Percentiles rank a stretch among this genome's conserved stretches.
Conservation (phyloP, 2,888 invertebrate species). For the Allygus modestus region DNA sequence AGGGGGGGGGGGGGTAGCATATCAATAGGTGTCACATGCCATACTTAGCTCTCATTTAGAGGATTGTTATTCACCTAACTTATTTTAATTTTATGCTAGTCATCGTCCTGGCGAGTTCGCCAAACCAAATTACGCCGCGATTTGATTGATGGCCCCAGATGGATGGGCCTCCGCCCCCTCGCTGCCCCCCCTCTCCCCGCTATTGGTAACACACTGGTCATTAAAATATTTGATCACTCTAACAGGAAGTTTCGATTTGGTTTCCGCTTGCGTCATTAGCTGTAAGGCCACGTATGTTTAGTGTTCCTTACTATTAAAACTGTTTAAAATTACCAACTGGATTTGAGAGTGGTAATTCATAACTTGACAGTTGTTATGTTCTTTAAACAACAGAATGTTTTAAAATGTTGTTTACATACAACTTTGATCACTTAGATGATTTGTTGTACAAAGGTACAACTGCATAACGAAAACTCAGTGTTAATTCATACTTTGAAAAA, state of each 20-base stretch:
- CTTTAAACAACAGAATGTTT: no score
- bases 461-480: no score
- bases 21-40: slow-evolving; percentile 28
- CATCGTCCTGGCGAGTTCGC: slow-evolving; percentile 39
- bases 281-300: no score
- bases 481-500: no score
- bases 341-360: no score
- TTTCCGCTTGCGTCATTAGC: background rate
- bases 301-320: no score
- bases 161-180: background rate
- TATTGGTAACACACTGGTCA: slow-evolving; percentile 22
- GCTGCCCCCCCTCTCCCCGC: background rate
- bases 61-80: slow-evolving; percentile 33
- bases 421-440: no score
- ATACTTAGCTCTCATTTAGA: slow-evolving; percentile 33
- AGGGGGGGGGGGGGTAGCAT: slow-evolving; percentile 14
- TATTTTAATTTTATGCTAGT: slow-evolving; percentile 59
- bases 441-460: no score
- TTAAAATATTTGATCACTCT: slow-evolving; percentile 49
- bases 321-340: no score
- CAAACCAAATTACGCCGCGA: slow-evolving; percentile 42
- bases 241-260: background rate
- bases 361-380: no score
- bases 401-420: no score
- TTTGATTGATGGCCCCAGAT: slow-evolving; percentile 45